These are phyloP conservation scores for roundworm (Caenorhabditis elegans) DNA, from an alignment of 1,140 invertebrate genomes.

Conservation along the genomic window DNA sequence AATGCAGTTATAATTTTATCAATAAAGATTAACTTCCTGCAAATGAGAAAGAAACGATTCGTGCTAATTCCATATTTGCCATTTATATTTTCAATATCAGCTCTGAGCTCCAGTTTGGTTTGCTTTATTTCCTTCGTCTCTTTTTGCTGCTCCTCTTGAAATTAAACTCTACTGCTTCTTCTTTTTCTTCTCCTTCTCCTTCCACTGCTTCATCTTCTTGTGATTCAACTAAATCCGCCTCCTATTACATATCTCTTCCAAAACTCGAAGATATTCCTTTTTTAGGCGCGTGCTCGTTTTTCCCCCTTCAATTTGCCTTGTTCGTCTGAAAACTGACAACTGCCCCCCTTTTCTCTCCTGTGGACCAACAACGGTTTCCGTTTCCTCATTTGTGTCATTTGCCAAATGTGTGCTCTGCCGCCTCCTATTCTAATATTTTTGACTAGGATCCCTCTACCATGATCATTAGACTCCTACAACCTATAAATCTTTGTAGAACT, in stretches of 20 bases:
- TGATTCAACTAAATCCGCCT: not conserved
- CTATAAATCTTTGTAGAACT: not conserved
- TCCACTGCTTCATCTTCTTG: conserved; percentile 1
- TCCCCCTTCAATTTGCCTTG: conserved; percentile 4
- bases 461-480: not conserved
- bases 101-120: not conserved
- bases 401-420: not conserved
- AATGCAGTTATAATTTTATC: too few relatives aligned
- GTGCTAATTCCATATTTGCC: not conserved
- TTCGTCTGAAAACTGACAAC: not conserved
- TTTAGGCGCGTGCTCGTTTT: not conserved
- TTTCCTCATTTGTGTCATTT: conserved; percentile 19
- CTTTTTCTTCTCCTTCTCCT: too few relatives aligned
- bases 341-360: not conserved
- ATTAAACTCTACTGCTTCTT: conserved; percentile 25
- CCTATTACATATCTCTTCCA: not conserved
- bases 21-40: conserved; percentile 7
- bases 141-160: not conserved
- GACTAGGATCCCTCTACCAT: not conserved
- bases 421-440: not conserved
- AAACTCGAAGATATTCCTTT: not conserved
- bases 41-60: not conserved
- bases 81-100: not conserved
- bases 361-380: not conserved
- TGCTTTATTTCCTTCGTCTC: not conserved